A percentile compares a stretch with the other conserved stretches of the same genome.
These are phyloP conservation scores for Accipiter cooperii DNA, from an alignment of 2,113 vertebrate species.

Conservation along the genomic window DNA sequence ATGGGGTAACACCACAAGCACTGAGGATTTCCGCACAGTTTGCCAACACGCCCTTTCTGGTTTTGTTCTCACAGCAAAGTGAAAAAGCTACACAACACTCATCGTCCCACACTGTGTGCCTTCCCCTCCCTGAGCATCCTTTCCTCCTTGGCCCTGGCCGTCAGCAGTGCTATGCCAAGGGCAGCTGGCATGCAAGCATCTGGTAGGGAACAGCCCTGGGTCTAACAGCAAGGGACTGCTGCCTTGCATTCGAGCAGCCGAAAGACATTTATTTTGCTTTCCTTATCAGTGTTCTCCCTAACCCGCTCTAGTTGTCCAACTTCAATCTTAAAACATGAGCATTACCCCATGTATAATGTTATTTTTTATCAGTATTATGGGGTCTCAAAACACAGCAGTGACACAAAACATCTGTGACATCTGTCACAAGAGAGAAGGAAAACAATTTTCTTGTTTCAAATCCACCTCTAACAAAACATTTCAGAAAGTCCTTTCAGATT, in stretches of 20 bases:
- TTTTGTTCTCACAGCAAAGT: neutral
- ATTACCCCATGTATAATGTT: neutral
- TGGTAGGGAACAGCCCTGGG: neutral
- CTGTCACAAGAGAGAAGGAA: neutral
- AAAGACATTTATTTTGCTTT: neutral
- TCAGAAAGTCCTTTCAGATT: neutral
- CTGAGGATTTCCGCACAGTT: neutral
- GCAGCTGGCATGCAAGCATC: neutral
- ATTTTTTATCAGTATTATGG: neutral
- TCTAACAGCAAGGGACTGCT: neutral
- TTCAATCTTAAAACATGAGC: neutral
- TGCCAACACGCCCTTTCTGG: accelerated
- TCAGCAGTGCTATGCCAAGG: accelerated
- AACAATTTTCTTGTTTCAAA: neutral
- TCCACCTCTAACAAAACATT: neutral
- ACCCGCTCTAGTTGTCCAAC: neutral
- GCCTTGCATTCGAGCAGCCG: neutral
- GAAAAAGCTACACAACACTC: neutral
- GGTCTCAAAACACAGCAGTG: neutral
- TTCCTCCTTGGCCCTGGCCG: neutral
- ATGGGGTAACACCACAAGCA: neutral
- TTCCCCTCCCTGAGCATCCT: neutral
- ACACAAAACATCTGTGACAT: neutral
- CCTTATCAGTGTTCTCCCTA: neutral
- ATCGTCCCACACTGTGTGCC: neutral